Evolutionary conservation across 2,888 invertebrate species (phyloP), one percentile per base, ranked within the genome.

Genomic region (Heliconius ethilla): DNA sequence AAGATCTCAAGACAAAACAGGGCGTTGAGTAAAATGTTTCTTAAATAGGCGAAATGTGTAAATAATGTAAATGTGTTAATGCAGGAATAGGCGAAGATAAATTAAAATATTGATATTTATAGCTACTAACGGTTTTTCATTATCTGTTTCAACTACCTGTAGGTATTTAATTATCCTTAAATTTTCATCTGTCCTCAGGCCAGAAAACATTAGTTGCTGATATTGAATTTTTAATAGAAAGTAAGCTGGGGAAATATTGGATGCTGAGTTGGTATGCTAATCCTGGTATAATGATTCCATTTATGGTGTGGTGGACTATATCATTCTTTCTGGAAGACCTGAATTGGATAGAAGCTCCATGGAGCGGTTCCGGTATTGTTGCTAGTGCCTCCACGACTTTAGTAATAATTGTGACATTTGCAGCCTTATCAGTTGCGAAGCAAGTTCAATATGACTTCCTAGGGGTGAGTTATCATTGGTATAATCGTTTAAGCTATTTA

Each of bases 371-470:
- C 18, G 83, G 87, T 11, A 74, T 89, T 2, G 75, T 84, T 0
- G 83, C 84, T 0, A 82, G 88, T 2, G 77, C 76, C 0, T 81
- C 76, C 1, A 7, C 86, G 2, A 83, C 84, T 0, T 1, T 86
- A 9, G 3, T 86, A 4, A 75, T 89, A 3, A 76, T 91, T 18
- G 6, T 88, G 1, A 63, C 81, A 0, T 86, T 86, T 45, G 90
- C 90, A 3, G 81, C 80, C 1, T 79, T 88, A 4, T 83, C 89
- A 2, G 88, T 93, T 18, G 84, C 83, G 11, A 88, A 85, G 83
- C 93, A 93, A 84, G 89, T 89, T 40, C 93, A 93, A 79, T 93
- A 89, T 79, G 92, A 91, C 79, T 75, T 87, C 22, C 66, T 85
- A 18, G 82, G 83, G 83, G 86, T 86, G 82, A 85, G 83, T 77